A percentile compares a stretch with the other conserved stretches of the same genome.
Conservation (phyloP, 2,797 vertebrate genomes). For the Urocyon cinereoargenteus region DNA sequence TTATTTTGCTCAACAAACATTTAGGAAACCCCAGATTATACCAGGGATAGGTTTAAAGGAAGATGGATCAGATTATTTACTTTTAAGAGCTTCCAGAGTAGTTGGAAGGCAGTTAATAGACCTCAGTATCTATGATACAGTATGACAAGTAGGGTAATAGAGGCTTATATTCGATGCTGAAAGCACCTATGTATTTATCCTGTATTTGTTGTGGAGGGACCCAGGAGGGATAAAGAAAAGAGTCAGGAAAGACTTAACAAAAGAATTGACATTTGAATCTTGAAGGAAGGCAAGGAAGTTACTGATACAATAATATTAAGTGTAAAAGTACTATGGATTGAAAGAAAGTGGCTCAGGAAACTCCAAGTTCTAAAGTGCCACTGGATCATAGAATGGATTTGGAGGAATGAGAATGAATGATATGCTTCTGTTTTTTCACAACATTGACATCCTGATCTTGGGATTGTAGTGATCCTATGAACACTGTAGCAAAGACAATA, state of each 20-base stretch:
- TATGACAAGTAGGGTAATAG: neutral
- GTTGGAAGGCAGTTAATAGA: slow-evolving; percentile 20
- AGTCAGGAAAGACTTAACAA: neutral
- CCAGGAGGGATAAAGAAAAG: neutral
- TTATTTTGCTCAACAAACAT: slow-evolving; percentile 5
- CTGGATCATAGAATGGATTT: neutral
- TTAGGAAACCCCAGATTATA: neutral
- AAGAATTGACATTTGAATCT: slow-evolving; percentile 29
- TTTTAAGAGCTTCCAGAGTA: neutral
- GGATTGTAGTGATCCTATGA: neutral
- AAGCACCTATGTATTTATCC: neutral
- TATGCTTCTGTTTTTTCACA: slow-evolving; percentile 17
- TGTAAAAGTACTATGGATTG: neutral
- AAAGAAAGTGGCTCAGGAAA: slow-evolving; percentile 17
- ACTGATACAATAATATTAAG: neutral
- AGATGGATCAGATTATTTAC: neutral
- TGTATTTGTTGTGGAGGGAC: neutral
- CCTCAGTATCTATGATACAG: neutral
- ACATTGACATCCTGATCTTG: neutral
- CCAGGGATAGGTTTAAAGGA: neutral
- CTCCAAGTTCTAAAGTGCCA: neutral
- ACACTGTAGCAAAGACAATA: neutral
- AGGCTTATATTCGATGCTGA: neutral
- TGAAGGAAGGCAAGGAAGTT: neutral
- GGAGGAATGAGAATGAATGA: neutral